Conservation (phyloP, 2,888 invertebrate species). For the Morpho deidamia region DNA sequence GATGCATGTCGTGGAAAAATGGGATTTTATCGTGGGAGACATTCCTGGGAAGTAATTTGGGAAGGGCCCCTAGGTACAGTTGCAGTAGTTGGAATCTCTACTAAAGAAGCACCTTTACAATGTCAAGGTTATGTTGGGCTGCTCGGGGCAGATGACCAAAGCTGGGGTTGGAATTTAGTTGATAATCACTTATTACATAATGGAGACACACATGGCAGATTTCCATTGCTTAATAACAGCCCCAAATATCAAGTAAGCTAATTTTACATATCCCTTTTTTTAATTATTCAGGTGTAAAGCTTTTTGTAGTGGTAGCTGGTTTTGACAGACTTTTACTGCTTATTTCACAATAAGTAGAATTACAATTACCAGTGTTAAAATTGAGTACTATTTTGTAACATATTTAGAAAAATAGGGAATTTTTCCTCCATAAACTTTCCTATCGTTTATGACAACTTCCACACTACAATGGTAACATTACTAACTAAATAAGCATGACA, state of each 20-base stretch:
- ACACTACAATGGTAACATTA: too few relatives aligned
- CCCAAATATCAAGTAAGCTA: constrained; percentile 94
- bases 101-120: constrained; percentile 95
- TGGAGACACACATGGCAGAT: constrained; percentile 96
- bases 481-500: too few relatives aligned
- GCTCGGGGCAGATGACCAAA: constrained; percentile 96
- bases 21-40: constrained; percentile 93
- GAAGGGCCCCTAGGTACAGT: constrained; percentile 99
- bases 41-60: constrained; percentile 99
- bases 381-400: too few relatives aligned
- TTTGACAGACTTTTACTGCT: too few relatives aligned
- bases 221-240: constrained; percentile 95
- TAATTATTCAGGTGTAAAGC: too few relatives aligned
- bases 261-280: too few relatives aligned
- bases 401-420: too few relatives aligned
- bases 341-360: background rate
- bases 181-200: constrained; percentile 98
- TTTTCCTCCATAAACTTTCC: too few relatives aligned
- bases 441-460: too few relatives aligned
- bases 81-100: constrained; percentile 97
- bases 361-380: background rate
- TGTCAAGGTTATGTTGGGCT: constrained; percentile 97
- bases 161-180: constrained; percentile 99
- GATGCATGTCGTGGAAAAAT: constrained; percentile 95
- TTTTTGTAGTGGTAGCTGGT: too few relatives aligned